Evolutionary conservation across 2,113 vertebrate genomes (phyloP), one percentile per base, ranked within the genome.

Genomic region (Paralichthys olivaceus): DNA sequence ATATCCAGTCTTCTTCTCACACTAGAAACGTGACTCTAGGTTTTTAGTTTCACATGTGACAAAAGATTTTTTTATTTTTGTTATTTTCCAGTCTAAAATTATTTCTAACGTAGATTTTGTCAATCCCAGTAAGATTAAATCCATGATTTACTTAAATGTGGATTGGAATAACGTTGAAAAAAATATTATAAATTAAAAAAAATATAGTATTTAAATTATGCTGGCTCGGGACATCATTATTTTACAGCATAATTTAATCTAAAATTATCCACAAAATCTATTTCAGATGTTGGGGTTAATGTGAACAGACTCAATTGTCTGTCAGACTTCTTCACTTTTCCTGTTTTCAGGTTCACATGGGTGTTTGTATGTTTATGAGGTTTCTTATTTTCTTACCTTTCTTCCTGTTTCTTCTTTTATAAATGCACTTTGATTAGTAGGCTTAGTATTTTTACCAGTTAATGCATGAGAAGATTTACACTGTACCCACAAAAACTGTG

Each of bases 371-470:
- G 60, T 15, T 72, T 43, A 37, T 32, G 43, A 54, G 11, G 59
- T 72, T 23, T 47, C 5, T 63, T 23, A 40, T 57, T 34, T 19
- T 43, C 47, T 61, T 59, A 37, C 20, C 56, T 71, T 45, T 68
- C 17, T n/a, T 2, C 63, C n/a, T 67, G 11, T 37, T 37, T 40
- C 34, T 62, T 7, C n/a, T 68, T 60, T 67, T 23, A 58, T 61
- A 32, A 67, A 76, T 45, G 2, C 49, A 26, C 25, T 66, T 71
- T 62, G 14, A 69, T 84, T 43, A 75, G 26, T 45, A 13, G 15
- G 17, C 64, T 69, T 17, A 0, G n/a, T 80, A 43, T 75, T 72
- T 61, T 63, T 47, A 53, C 40, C 22, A 32, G 47, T 6, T 77
- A 58, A 47, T 58, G 63, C 49, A 57, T 67, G n/a, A 66, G 53